phyloP scores from a whole-genome alignment of 2,797 vertebrate species.

The Nyctibius grandis region DNA sequence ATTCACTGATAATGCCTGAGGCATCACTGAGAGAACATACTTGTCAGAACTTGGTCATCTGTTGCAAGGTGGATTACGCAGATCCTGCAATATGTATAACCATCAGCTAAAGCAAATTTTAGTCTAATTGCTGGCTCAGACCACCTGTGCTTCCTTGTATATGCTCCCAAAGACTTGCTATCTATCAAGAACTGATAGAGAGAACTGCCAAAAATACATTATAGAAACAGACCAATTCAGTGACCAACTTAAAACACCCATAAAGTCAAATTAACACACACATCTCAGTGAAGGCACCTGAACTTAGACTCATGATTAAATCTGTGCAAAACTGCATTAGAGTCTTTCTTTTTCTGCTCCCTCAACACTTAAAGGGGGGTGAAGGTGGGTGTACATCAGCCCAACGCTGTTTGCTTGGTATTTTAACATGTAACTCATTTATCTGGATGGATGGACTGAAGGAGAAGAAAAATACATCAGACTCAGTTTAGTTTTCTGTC shows the following conservation, averaged over 20 bases:
- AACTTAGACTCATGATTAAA: not conserved
- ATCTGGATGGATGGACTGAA: not conserved
- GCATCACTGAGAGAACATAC: not conserved
- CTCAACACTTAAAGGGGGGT: not conserved
- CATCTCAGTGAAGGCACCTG: not conserved
- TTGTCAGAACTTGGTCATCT: not conserved
- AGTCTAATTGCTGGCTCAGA: not conserved
- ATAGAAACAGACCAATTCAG: not conserved
- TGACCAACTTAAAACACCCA: not conserved
- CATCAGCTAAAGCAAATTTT: not conserved
- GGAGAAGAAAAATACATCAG: not conserved
- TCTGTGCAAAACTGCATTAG: not conserved
- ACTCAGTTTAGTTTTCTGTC: not conserved
- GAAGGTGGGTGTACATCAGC: not conserved
- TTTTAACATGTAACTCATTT: not conserved
- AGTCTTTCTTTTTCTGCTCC: not conserved
- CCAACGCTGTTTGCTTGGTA: rapidly evolving
- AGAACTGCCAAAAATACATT: not conserved
- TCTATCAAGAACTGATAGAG: not conserved
- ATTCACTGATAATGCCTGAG: not conserved
- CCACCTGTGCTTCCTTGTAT: not conserved
- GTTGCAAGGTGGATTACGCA: not conserved
- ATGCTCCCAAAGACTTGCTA: not conserved
- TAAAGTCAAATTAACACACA: not conserved
- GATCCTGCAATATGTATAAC: not conserved